Evolutionary conservation across 2,113 vertebrate genomes (phyloP).

Genomic region (Lepisosteus osseus): DNA sequence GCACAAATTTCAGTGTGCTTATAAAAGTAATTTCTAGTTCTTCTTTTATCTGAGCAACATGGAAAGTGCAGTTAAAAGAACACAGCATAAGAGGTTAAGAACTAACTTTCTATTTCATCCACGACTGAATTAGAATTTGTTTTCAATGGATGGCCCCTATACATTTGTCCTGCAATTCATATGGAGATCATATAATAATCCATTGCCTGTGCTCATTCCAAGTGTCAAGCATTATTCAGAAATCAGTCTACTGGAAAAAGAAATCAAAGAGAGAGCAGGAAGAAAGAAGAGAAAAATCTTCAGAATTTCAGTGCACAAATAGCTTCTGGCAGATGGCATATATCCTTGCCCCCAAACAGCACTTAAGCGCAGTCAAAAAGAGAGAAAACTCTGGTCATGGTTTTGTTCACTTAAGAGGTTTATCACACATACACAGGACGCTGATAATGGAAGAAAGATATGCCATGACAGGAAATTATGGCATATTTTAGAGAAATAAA

Average conservation of each 20-base stretch:
- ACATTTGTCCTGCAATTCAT: background rate
- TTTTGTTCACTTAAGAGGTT: slow-evolving; percentile 1
- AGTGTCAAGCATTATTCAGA: slow-evolving; percentile 32
- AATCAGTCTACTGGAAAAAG: slow-evolving; percentile 26
- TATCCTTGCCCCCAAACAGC: slow-evolving; percentile 8
- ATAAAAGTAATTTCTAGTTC: background rate
- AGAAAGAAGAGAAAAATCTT: background rate
- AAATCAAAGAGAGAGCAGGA: slow-evolving; percentile 26
- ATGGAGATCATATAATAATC: background rate
- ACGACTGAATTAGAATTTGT: background rate
- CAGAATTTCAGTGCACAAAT: slow-evolving; percentile 10
- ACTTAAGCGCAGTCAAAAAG: background rate
- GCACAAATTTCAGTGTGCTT: background rate
- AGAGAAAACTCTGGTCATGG: background rate
- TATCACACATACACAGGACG: background rate
- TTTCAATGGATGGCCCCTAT: background rate
- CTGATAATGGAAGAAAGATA: slow-evolving; percentile 17
- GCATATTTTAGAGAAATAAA: background rate
- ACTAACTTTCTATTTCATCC: background rate
- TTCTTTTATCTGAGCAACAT: background rate
- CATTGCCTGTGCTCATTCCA: no score
- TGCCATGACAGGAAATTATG: background rate
- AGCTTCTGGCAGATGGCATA: slow-evolving; percentile 10
- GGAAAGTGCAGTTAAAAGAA: background rate
- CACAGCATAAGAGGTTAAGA: background rate